Base-by-base conservation (phyloP, 2,113 vertebrate genomes). In the Pholis gunnellus region DNA sequence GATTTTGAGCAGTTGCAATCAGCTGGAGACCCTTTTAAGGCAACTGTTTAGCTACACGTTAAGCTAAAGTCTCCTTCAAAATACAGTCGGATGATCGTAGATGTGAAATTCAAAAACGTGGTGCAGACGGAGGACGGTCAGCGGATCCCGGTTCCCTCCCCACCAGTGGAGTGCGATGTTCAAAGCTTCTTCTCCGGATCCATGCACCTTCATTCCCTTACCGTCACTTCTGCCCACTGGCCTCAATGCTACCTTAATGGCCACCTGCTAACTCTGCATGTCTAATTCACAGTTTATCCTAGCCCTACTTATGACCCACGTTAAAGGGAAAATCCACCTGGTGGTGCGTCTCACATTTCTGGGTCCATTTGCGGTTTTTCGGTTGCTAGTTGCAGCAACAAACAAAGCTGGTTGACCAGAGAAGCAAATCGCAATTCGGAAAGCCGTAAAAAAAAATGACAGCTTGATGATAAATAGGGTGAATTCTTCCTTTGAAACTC, bases 261-360 rank as follows among this genome's bases (percentile, higher is more conserved):
- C 90, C 87, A 72, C 69, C 83, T 81, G 84, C 77, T 88, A 84
- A 83, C 85, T 79, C 84, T 82, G 83, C 74, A 69, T 63, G 73
- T 81, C 73, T 79, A 88, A 91, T 93, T 93, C 94, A 94, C 94
- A 94, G 94, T 93, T 93, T 91, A 83, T 81, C 72, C 88, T 91
- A 86, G 84, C 84, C 87, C 90, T 87, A 85, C 78, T 71, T 65
- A 71, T 67, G 81, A 79, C 60, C 25, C 66, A 72, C 17, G 25
- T 66, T 42, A 72, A 89, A 88, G 70, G 75, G 82, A 81, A 87
- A 86, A 85, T 69, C 80, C 84, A 86, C 85, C 71, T 20, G 48
- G 57, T 27, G 36, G 52, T 36, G 38, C 59, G 29, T 36, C 59
- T 89, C 86, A 87, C 82, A 85, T 89, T 87, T 84, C 70, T 31